Evolutionary conservation across 2,113 vertebrate species (phyloP), one percentile per base, ranked within the genome.

Genomic region (Phainopepla nitens): DNA sequence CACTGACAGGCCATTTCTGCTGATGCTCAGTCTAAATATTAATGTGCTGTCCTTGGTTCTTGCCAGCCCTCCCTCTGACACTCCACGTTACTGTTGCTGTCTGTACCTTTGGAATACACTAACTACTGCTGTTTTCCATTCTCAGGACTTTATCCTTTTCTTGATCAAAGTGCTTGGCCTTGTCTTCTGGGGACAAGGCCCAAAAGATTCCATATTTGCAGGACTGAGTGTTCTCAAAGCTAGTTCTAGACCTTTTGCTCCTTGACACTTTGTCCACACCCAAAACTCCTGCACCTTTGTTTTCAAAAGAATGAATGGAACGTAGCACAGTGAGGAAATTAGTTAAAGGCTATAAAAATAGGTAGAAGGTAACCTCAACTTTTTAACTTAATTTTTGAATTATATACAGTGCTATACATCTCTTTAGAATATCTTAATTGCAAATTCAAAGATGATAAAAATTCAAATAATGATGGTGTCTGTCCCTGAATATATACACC

Each of bases 1-100:
- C 78, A 39, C 72, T 91, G 92, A 70, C 89, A 93, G 93, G 71
- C 23, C 57, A 12, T 61, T 92, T 91, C 85, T 90, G 84, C 75
- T 91, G 84, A 82, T 88, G 82, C 79, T 83, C 44, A 44, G 72
- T 33, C 51, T 80, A 91, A 93, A 91, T 90, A 83, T 85, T 87
- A 64, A 89, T 69, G 64, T 61, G 71, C 53, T 86, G 54, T 68
- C 91, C 72, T 91, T 75, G 31, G n/a, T 10, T 58, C 80, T 66
- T 77, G 18, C 73, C 79, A 42, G 56, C 39, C 47, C 31, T 86
- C 41, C 36, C 57, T 56, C 70, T 75, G 69, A 77, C 70, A 18
- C 29, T 42, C 54, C 28, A 2, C 6, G 2, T 41, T 65, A 44
- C 56, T 91, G 29, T 72, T 88, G 75, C 44, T 77, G 17, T 53